A percentile compares a stretch with the other conserved stretches of the same genome.
Conservation (phyloP, 2,113 vertebrate genomes). For the Gopherus flavomarginatus region DNA sequence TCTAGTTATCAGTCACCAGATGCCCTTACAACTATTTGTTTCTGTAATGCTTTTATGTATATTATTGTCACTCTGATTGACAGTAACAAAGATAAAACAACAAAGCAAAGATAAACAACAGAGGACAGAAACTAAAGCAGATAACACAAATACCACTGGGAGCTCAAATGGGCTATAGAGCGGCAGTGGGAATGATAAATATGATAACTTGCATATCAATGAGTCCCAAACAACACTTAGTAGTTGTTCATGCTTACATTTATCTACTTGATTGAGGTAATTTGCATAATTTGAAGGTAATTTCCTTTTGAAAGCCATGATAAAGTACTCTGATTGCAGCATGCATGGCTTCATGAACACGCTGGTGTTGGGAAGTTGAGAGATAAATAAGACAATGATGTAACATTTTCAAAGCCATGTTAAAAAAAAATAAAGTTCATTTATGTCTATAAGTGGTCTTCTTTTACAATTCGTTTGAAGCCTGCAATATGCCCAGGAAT, state of each 20-base stretch:
- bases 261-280: slow-evolving; percentile 70
- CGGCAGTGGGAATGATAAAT: slow-evolving; percentile 56
- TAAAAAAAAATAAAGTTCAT: not conserved
- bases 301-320: slow-evolving; percentile 65
- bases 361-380: slow-evolving; percentile 13
- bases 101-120: slow-evolving; percentile 57
- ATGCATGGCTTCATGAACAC: not conserved
- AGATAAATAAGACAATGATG: not conserved
- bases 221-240: slow-evolving; percentile 52
- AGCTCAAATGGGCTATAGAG: slow-evolving; percentile 7
- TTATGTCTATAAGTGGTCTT: not conserved
- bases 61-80: slow-evolving; percentile 67
- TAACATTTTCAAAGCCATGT: not conserved
- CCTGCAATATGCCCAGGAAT: not conserved
- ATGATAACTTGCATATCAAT: slow-evolving; percentile 57
- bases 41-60: slow-evolving; percentile 54
- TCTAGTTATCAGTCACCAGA: slow-evolving; percentile 54
- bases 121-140: slow-evolving; percentile 33
- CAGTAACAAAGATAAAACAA: slow-evolving; percentile 63
- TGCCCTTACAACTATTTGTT: slow-evolving; percentile 52
- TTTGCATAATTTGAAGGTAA: slow-evolving; percentile 76
- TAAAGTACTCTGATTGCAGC: slow-evolving; percentile 63
- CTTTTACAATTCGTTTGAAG: not conserved
- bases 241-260: slow-evolving; percentile 65
- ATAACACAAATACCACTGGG: slow-evolving; percentile 12